These are phyloP conservation scores for Arbacia lixula DNA, from an alignment of 53 echinoderm and acorn worm genomes.

Conservation along the genomic window DNA sequence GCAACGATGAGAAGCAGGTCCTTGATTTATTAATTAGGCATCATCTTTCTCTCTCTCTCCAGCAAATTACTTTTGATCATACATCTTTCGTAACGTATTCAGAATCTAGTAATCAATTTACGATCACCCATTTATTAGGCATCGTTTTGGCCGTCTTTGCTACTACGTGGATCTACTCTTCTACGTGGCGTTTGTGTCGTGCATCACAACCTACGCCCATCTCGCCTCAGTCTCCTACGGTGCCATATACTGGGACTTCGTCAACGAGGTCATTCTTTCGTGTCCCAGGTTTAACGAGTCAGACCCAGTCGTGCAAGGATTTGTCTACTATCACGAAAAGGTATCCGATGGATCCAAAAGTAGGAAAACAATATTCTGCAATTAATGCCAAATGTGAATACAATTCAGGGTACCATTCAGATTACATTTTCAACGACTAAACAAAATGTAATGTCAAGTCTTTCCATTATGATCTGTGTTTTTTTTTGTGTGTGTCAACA, in stretches of 20 bases:
- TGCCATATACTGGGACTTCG: neutral
- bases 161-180: conserved; percentile 32
- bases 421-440: too few relatives aligned
- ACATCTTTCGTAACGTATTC: neutral
- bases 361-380: too few relatives aligned
- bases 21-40: too few relatives aligned
- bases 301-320: neutral
- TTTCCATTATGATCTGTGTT: too few relatives aligned
- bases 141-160: conserved; percentile 13
- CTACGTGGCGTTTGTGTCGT: neutral
- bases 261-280: neutral
- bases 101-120: neutral
- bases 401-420: too few relatives aligned
- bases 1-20: too few relatives aligned
- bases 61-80: too few relatives aligned
- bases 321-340: neutral
- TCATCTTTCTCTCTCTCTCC: too few relatives aligned
- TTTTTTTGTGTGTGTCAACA: too few relatives aligned
- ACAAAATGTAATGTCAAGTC: too few relatives aligned
- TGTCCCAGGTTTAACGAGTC: neutral
- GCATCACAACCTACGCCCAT: neutral
- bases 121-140: conserved; percentile 13
- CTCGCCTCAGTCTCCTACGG: neutral
- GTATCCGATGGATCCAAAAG: too few relatives aligned
- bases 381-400: too few relatives aligned